Conservation (phyloP, 1,140 invertebrate genomes). For the Drosophila rhopaloa region DNA sequence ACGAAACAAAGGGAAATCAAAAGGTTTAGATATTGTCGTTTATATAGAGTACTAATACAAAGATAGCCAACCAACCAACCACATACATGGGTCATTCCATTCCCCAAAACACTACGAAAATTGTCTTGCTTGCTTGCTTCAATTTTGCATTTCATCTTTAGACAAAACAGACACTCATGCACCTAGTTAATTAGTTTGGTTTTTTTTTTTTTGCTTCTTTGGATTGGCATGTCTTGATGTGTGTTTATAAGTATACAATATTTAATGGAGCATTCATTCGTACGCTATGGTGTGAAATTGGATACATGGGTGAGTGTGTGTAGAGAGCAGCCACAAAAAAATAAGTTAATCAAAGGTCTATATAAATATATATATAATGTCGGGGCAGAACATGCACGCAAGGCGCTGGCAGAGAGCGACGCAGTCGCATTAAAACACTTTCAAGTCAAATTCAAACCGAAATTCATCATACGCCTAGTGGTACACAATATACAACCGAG, state of each 20-base stretch:
- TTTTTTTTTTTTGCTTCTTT: constrained; percentile 20
- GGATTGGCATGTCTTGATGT: constrained; percentile 19
- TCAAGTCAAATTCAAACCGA: constrained; percentile 56
- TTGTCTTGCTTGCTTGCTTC: constrained; percentile 42
- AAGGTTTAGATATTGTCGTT: constrained; percentile 35
- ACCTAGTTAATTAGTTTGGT: constrained; percentile 75
- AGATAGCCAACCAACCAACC: constrained; percentile 46
- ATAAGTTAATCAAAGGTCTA: constrained; percentile 46
- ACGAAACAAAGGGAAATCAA: constrained; percentile 41
- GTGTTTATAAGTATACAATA: constrained; percentile 36
- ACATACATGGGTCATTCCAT: constrained; percentile 51
- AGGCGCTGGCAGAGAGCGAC: constrained; percentile 63
- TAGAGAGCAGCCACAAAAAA: constrained; percentile 45
- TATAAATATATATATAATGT: constrained; percentile 30
- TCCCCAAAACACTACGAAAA: constrained; percentile 43
- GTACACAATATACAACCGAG: constrained; percentile 71
- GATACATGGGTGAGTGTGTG: constrained; percentile 3
- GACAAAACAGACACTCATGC: constrained; percentile 73
- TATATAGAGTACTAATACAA: constrained; percentile 37
- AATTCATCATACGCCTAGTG: constrained; percentile 75
- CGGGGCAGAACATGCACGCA: constrained; percentile 64
- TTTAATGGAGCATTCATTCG: constrained; percentile 60
- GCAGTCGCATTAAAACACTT: constrained; percentile 51
- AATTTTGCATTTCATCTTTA: constrained; percentile 45
- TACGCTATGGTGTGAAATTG: constrained; percentile 51